Base-by-base conservation (phyloP, 2,797 vertebrate genomes). In the Gastrophryne carolinensis region DNA sequence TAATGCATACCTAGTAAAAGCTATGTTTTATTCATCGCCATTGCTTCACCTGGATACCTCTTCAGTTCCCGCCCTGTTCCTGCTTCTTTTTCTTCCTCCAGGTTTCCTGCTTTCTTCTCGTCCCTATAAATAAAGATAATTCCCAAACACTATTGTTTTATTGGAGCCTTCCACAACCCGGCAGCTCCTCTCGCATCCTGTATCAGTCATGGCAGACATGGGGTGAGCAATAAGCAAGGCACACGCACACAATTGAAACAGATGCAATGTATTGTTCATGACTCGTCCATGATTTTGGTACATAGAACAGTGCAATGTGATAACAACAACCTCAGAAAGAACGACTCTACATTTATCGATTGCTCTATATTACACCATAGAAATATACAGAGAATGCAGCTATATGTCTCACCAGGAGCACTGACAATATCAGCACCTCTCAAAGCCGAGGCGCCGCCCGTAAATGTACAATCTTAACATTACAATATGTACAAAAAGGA, bases 391-490 rank as follows among this genome's bases (percentile, higher is more conserved):
- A 78, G 73, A 57, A 73, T 78, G 79, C 79, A 80, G 80, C 80
- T 77, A 71, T 81, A 67, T 44, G 74, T 79, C 79, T 81, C 81
- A 74, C 72, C 76, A 80, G 79, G 78, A 79, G 71, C 80, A 74
- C 66, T 12, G 75, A 76, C 81, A 72, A 84, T 75, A 79, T 80
- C 76, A 81, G 79, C 84, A 74, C 82, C 88, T 69, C 76, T 57
- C 44, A 23, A 79, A 80, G 58, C 21, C 57, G 56, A 75, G 63
- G 26, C 35, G 62, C 24, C 56, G 53, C 64, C 52, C 64, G 74
- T 90, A 82, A 68, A 92, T 94, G 89, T 93, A 94, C 91, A 94
- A 86, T 92, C 88, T 65, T 84, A 88, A 92, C 91, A 91, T 90
- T 92, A 92, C 89, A 93, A 81, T 92, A 93, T 93, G 63, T 93